phyloP scores from a whole-genome alignment of 2,113 vertebrate species.

The Vulpes lagopus region DNA sequence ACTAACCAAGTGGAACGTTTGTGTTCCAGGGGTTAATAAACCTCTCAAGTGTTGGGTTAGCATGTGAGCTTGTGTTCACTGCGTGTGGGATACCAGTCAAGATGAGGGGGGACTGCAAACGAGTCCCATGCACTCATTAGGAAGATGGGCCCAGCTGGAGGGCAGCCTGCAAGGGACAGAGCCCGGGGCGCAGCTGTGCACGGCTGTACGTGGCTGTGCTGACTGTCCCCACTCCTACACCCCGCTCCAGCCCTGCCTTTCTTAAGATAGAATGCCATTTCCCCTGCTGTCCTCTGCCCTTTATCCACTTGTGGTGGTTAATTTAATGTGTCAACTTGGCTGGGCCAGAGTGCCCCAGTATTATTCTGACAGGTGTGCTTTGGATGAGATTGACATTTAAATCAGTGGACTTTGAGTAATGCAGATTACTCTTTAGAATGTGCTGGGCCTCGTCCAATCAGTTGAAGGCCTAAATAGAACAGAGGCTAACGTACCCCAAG shows the following conservation, averaged over 20 bases:
- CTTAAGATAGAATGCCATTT: not conserved
- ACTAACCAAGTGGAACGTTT: not conserved
- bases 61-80: not conserved
- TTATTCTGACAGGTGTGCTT: not conserved
- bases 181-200: too few relatives aligned
- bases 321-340: not conserved
- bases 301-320: not conserved
- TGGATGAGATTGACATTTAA: not conserved
- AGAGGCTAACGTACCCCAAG: not conserved
- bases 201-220: too few relatives aligned
- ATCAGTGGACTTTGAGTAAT: not conserved
- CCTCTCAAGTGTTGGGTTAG: not conserved
- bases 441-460: not conserved
- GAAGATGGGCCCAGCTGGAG: too few relatives aligned
- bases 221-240: too few relatives aligned
- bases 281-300: too few relatives aligned
- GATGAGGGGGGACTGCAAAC: not conserved
- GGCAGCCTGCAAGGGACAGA: too few relatives aligned
- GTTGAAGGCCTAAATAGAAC: not conserved
- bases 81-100: not conserved
- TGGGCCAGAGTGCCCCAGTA: not conserved
- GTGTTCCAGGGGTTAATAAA: not conserved
- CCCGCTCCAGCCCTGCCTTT: fast-evolving
- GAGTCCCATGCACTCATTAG: fast-evolving
- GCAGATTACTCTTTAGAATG: too few relatives aligned